Percentiles rank a stretch among this genome's conserved stretches.
Conservation (phyloP, 1,140 invertebrate species). For the Portunus trituberculatus region DNA sequence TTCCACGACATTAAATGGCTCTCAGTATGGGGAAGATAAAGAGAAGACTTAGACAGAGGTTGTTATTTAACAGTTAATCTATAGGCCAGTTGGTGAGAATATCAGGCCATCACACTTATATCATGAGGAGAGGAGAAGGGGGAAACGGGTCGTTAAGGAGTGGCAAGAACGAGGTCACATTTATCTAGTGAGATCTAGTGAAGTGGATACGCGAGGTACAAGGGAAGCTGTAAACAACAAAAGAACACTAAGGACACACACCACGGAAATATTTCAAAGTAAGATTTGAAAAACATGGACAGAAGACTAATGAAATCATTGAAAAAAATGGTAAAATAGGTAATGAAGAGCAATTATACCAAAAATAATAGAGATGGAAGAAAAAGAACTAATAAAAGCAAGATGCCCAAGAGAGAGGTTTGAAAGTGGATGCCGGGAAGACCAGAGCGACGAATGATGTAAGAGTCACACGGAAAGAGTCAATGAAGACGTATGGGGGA, state of each 20-base stretch:
- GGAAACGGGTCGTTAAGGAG: not conserved
- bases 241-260: too few relatives aligned
- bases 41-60: not conserved
- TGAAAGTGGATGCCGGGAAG: not conserved
- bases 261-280: too few relatives aligned
- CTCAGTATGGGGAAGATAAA: not conserved
- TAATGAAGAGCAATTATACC: too few relatives aligned
- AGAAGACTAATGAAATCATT: too few relatives aligned
- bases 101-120: not conserved
- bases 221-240: not conserved
- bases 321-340: too few relatives aligned
- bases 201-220: not conserved
- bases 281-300: too few relatives aligned
- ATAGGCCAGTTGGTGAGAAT: not conserved
- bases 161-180: not conserved
- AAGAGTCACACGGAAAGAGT: too few relatives aligned
- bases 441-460: too few relatives aligned
- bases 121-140: not conserved
- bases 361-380: too few relatives aligned
- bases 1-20: not conserved
- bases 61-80: not conserved
- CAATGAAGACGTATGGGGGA: too few relatives aligned
- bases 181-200: not conserved
- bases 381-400: too few relatives aligned
- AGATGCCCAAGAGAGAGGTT: not conserved